Conservation (phyloP, 2,888 invertebrate species). For the Flexamia atlantica region DNA sequence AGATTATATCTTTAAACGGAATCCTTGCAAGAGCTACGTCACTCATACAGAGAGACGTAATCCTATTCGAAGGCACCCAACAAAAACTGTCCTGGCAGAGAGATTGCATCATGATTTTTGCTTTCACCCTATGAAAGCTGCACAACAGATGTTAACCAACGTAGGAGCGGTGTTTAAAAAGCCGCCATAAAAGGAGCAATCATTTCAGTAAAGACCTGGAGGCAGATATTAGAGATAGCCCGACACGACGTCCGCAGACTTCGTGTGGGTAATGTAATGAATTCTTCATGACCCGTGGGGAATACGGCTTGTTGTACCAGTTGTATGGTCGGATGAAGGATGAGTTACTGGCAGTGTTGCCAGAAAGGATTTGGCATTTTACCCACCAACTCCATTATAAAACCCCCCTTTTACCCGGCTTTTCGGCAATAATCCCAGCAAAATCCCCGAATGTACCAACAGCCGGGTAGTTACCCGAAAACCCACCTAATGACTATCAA, state of each 20-base stretch:
- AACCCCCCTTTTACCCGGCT: no score
- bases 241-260: neutral
- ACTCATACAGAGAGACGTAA: neutral
- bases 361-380: no score
- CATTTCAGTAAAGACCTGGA: conserved; percentile 15
- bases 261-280: neutral
- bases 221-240: conserved; percentile 31
- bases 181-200: conserved; percentile 34
- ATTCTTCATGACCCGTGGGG: neutral
- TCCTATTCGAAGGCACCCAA: neutral
- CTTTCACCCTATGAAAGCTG: conserved; percentile 21
- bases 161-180: conserved; percentile 1
- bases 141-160: conserved; percentile 35
- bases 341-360: neutral
- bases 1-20: neutral
- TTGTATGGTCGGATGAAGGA: neutral
- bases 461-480: no score
- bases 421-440: no score
- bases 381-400: no score
- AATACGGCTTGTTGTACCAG: neutral
- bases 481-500: no score
- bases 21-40: neutral
- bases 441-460: no score
- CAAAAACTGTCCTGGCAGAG: conserved; percentile 21
- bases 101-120: conserved; percentile 25